Base-by-base conservation (phyloP, 2,797 vertebrate genomes). In the Oreortyx pictus region DNA sequence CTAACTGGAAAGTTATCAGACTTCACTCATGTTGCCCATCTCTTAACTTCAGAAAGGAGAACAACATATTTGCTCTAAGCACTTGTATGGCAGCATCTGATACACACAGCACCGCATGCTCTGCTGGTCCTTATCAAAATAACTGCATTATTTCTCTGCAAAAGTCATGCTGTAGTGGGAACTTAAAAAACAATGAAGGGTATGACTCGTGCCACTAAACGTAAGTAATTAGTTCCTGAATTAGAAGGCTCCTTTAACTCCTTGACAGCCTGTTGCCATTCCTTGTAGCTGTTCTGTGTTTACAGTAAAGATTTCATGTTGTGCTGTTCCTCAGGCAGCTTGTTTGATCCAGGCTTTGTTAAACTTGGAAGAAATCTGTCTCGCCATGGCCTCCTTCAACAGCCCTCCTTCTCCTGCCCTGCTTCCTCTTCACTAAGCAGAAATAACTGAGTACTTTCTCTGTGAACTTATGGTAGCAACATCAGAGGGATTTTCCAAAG, bases 211-310 rank as follows among this genome's bases (percentile, higher is more conserved):
- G 31, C 23, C 65, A 73, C 84, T 49, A 7, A 74, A 59, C 41
- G 7, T 62, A 79, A 93, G 81, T 78, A 91, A 54, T 79, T 59
- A 75, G 17, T 82, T 85, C 62, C 85, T 80, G 76, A 59, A 78
- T 67, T 75, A 74, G 66, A 59, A 86, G 47, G 37, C 25, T 88
- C 27, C 9, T 46, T 3, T 74, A 75, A 74, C 59, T 57, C 54
- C 41, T 82, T 72, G 71, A 49, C 52, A 91, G 41, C 41, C 44
- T 61, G 35, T 22, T 86, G n/a, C 59, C 0, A 0, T 89, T 87
- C 62, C 54, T 39, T 89, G 31, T 82, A 35, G 39, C 66, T 52
- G 50, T 18, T 14, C 52, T 79, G 17, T 52, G 52, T 88, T 92
- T 89, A 27, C 46, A 76, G 11, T 43, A 31, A 47, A 49, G 37